Base-by-base conservation (phyloP, 2,113 vertebrate genomes). In the Puma concolor region DNA sequence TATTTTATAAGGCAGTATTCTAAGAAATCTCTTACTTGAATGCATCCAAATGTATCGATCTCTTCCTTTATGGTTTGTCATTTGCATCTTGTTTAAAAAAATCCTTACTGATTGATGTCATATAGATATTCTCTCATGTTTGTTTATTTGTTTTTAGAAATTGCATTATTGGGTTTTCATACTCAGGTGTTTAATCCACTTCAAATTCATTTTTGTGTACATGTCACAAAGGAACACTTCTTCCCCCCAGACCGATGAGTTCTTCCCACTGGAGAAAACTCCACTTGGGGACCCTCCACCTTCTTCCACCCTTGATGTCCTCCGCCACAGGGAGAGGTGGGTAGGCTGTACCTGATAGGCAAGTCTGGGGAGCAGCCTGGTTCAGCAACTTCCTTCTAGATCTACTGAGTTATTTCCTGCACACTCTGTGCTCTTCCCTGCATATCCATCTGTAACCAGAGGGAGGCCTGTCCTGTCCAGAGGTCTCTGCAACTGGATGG, bases 391-490 rank as follows among this genome's bases (percentile, higher is more conserved):
- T 44, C 10, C 1, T 64, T 64, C 15, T 31, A 16, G 41, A 1
- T 41, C 31, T 11, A 15, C 16, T 1, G 33, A 60, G 63, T n/a
- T 6, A 8, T 8, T 16, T 60, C 63, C 23, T 33, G 50, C 44
- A 27, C 4, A 23, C 21, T 13, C 11, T 7, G 2, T 23, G 48
- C 4, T n/a, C 52, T 29, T 81, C 50, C 72, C 17, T 11, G 10
- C 4, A 2, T 8, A n/a, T 3, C 13, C 17, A 2, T 2, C 31
- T 31, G 7, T 23, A 17, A 7, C 7, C 21, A 0, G 38, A 33
- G 71, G 36, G 71, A 52, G 27, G 2, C 13, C n/a, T 72, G 21
- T 12, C 69, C 5, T 10, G 0, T 82, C 31, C 1, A 8, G 17
- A 3, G 50, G 25, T 80, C 36, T 25, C 71, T 72, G 31, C 25